Base-by-base conservation (phyloP, 2,797 vertebrate species). In the Leucoraja ocellata region DNA sequence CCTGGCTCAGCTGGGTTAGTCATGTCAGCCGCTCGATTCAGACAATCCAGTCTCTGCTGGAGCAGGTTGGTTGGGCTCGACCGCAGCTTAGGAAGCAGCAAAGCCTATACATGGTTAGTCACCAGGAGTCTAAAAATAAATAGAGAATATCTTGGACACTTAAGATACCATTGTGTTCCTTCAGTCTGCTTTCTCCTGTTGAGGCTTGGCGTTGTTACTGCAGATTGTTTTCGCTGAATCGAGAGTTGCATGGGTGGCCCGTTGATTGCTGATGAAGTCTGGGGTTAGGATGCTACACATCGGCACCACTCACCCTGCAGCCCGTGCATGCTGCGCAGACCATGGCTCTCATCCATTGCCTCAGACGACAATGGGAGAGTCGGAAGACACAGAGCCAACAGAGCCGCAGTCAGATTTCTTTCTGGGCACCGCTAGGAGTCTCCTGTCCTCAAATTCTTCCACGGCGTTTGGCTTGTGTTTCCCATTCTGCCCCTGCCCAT, bases 361-460 rank as follows among this genome's bases (percentile, higher is more conserved):
- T 97, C 96, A 99, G 95, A 99, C 98, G 95, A 99, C 98, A 94
- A 99, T 99, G 94, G 99, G 98, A 5, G 98, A 99, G 96, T 99
- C 98, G 0, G 98, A 99, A 96, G 99, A 99, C 94, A 99, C 98
- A 0, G 99, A 99, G 95, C 98, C 99, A 95, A 99, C 98, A 6
- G 98, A 99, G 94, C 98, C 98, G 0, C 98, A 97, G 93, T 99
- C 98, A 0, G 99, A 99, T 97, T 98, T 97, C 97, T 98, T 99
- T 95, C 99, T 97, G 95, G 97, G 98, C 1, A 94, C 97, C 95
- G 97, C 98, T 95, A 96, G 94, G 16, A 93, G 96, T n/a, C 97
- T 96, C 93, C 95, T 96, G 93, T 95, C 93, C 39, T 94, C 94
- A 0, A 79, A 94, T 16, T 95, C 96, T 0, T 97, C 96, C 0